These are phyloP conservation scores for Steinernema feltiae DNA, from an alignment of 1,140 invertebrate species.

Conservation along the genomic window DNA sequence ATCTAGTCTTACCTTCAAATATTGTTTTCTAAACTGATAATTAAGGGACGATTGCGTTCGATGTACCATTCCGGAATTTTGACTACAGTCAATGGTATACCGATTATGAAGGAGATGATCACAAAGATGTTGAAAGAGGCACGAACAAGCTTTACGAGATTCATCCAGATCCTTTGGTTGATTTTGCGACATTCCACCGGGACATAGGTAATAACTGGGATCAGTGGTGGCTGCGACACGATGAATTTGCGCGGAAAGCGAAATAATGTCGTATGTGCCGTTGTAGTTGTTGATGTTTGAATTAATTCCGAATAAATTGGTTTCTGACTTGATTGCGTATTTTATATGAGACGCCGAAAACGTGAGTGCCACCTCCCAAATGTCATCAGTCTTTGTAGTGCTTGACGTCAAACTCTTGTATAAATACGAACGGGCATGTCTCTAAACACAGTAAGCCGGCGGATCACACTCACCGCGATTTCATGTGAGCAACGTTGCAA, in stretches of 20 bases:
- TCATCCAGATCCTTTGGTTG: conserved; percentile 44
- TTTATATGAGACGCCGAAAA: too few species aligned
- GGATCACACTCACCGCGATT: too few species aligned
- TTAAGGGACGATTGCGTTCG: conserved; percentile 44
- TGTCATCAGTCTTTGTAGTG: too few species aligned
- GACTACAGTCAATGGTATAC: conserved; percentile 46
- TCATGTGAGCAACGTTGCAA: too few species aligned
- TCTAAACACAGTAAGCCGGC: too few species aligned
- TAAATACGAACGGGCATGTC: too few species aligned
- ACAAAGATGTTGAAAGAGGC: neutral
- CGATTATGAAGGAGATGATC: conserved; percentile 8
- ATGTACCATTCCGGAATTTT: conserved; percentile 46
- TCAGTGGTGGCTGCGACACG: conserved; percentile 53
- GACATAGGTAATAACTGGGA: conserved; percentile 48
- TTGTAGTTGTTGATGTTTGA: conserved; percentile 7
- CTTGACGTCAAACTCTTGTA: too few species aligned
- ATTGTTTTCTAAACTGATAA: neutral
- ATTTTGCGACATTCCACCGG: conserved; percentile 43
- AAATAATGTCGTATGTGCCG: conserved; percentile 31
- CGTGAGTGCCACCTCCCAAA: too few species aligned
- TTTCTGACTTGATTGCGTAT: too few species aligned
- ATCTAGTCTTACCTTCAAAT: neutral
- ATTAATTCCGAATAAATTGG: neutral
- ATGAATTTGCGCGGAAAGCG: conserved; percentile 48
- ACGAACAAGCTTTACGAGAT: conserved; percentile 32